Conservation (phyloP, 2,113 vertebrate genomes). For the Pelecanus crispus region DNA sequence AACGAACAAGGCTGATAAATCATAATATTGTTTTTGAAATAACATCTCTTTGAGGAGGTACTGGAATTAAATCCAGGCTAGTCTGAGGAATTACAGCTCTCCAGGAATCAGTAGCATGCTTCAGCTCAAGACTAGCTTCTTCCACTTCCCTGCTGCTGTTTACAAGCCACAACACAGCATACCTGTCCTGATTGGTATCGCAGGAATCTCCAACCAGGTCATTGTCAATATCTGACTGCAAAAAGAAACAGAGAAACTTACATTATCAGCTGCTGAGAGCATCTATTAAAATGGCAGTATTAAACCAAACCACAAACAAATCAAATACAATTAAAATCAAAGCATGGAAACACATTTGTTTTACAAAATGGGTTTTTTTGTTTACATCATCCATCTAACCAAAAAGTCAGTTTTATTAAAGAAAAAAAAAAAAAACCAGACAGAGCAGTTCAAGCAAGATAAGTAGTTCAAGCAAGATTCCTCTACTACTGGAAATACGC, state of each 20-base stretch:
- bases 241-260: slow-evolving; percentile 40
- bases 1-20: not conserved
- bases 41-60: not conserved
- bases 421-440: not conserved
- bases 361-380: not conserved
- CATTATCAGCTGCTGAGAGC: not conserved
- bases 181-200: slow-evolving; percentile 98
- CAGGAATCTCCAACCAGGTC: slow-evolving; percentile 96
- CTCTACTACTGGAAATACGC: not conserved
- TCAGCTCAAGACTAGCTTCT: not conserved
- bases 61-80: not conserved
- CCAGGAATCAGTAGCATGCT: not conserved
- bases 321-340: not conserved
- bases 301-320: not conserved
- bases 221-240: slow-evolving; percentile 90
- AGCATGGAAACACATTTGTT: not conserved
- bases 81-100: not conserved
- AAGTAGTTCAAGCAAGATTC: not conserved
- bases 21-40: not conserved
- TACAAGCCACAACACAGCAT: not conserved
- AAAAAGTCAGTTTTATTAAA: not conserved
- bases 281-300: not conserved
- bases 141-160: not conserved
- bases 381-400: not conserved
- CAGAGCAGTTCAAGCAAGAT: not conserved